phyloP scores from a whole-genome alignment of 2,797 vertebrate species.

The Acanthiza pusilla region DNA sequence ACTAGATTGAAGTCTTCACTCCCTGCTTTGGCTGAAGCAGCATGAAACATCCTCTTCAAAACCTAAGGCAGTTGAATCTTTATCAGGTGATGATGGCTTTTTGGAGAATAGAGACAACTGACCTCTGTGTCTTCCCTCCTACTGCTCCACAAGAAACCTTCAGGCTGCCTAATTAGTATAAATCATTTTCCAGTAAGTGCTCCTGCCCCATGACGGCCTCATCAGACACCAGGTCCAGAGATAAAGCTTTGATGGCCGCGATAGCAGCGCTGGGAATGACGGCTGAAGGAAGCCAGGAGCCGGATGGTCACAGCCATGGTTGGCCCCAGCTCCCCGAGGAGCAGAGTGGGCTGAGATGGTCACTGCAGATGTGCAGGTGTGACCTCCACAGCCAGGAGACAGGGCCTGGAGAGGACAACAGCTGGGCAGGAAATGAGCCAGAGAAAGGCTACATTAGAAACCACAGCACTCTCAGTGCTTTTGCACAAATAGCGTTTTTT shows the following conservation, averaged over 20 bases:
- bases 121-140: conserved; percentile 49
- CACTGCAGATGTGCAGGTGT: background rate
- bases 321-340: background rate
- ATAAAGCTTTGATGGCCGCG: background rate
- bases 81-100: conserved; percentile 65
- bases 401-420: conserved; percentile 3
- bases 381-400: background rate
- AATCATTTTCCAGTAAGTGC: conserved; percentile 60
- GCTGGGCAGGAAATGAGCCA: conserved; percentile 47
- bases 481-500: background rate
- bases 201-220: background rate
- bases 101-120: conserved; percentile 52
- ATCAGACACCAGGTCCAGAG: background rate
- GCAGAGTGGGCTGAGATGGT: background rate
- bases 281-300: background rate
- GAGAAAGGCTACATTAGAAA: conserved; percentile 9
- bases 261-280: background rate
- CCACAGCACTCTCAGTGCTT: background rate
- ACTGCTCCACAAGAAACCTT: conserved; percentile 33
- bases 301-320: rapidly evolving
- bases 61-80: conserved; percentile 55
- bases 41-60: conserved; percentile 58
- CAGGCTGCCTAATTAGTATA: conserved; percentile 52
- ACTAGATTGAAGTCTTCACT: conserved; percentile 53
- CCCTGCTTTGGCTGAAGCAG: conserved; percentile 44